These are phyloP conservation scores for Chunga burmeisteri DNA, from an alignment of 2,113 vertebrate genomes.

Conservation along the genomic window DNA sequence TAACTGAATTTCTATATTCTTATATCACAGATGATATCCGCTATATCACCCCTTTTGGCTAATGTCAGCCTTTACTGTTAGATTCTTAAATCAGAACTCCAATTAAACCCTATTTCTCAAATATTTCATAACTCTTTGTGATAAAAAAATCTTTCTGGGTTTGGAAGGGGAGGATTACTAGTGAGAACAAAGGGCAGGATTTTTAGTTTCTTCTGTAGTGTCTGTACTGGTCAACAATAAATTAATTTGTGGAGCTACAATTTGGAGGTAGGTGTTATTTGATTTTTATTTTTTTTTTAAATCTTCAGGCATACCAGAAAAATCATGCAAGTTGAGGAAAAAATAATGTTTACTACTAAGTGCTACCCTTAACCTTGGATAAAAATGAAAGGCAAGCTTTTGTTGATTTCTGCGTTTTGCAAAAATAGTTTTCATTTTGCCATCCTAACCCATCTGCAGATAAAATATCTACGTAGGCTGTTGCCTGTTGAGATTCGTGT, in stretches of 20 bases:
- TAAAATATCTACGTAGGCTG: background rate
- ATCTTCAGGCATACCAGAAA: background rate
- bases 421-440: background rate
- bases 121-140: background rate
- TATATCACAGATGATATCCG: background rate
- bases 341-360: background rate
- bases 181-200: background rate
- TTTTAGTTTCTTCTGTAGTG: background rate
- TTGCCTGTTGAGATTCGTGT: background rate
- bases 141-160: background rate
- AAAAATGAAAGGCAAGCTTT: background rate
- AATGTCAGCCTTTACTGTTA: background rate
- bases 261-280: background rate
- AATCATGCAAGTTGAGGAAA: background rate
- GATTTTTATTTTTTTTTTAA: background rate
- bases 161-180: background rate
- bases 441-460: background rate
- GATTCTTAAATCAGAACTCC: background rate
- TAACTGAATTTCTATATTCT: background rate
- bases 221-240: background rate
- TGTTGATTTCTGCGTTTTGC: background rate
- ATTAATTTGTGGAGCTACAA: background rate
- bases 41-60: background rate
- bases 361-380: background rate
- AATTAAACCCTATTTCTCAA: background rate